Percentiles rank a stretch among this genome's conserved stretches.
phyloP scores from a whole-genome alignment of 2,797 vertebrate genomes.

The Ctenosaura bakeri region DNA sequence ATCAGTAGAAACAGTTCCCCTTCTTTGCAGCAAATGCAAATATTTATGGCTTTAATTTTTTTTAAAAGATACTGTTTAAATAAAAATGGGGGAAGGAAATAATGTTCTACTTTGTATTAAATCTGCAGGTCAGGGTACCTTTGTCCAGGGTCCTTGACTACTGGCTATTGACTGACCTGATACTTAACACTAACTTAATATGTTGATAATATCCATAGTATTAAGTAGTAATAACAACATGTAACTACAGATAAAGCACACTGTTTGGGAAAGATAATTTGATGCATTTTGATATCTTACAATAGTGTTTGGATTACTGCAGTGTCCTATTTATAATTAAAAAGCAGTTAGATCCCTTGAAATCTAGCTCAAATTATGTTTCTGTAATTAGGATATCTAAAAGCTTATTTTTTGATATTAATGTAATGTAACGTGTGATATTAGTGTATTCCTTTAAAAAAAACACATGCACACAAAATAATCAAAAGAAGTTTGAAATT shows the following conservation, averaged over 20 bases:
- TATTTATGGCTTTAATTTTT: conserved; percentile 15
- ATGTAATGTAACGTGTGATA: not conserved
- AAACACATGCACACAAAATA: conserved; percentile 4
- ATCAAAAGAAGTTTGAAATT: conserved; percentile 16
- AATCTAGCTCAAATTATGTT: conserved; percentile 30
- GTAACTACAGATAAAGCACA: conserved; percentile 6
- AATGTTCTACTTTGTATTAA: not conserved
- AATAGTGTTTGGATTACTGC: conserved; percentile 5
- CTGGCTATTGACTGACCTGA: not conserved
- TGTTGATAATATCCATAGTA: conserved; percentile 1
- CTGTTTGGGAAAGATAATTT: conserved; percentile 16
- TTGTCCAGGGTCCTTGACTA: not conserved
- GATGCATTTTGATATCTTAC: conserved; percentile 8
- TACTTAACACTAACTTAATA: not conserved
- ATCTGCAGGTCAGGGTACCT: no score
- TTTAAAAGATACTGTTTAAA: not conserved
- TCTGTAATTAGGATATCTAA: conserved; percentile 17
- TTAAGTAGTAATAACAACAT: not conserved
- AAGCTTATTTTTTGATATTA: conserved; percentile 21
- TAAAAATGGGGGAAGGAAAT: not conserved
- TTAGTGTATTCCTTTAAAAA: not conserved
- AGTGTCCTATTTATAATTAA: conserved; percentile 39
- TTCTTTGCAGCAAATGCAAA: not conserved
- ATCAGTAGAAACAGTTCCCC: not conserved
- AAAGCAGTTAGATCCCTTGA: conserved; percentile 24